Evolutionary conservation across 2,113 vertebrate species (phyloP).

Genomic region (Larimichthys polyactis): DNA sequence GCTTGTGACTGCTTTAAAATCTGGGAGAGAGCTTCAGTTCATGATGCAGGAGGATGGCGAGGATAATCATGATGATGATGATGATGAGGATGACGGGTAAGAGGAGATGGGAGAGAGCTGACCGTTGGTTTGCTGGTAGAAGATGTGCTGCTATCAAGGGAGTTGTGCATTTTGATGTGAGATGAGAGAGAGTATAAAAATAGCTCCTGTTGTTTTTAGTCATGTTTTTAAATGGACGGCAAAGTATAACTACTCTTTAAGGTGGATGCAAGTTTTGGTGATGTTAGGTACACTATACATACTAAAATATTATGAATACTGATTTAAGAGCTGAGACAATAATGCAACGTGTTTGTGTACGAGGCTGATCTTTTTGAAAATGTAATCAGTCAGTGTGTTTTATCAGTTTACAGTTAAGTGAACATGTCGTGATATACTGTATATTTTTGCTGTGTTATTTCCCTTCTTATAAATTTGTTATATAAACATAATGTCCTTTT

Average conservation of each 20-base stretch:
- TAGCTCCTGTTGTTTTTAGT: constrained; percentile 50
- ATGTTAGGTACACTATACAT: not conserved
- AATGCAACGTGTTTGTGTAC: not conserved
- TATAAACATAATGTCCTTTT: not conserved
- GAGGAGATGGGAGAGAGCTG: constrained; percentile 15
- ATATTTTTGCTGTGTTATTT: not conserved
- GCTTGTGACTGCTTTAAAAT: constrained; percentile 57
- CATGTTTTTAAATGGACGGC: not conserved
- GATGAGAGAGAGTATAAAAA: constrained; percentile 3
- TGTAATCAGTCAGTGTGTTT: not conserved
- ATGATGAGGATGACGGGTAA: constrained; percentile 40
- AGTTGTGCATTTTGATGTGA: constrained; percentile 18
- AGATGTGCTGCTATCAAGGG: not conserved
- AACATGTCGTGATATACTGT: not conserved
- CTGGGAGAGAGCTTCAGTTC: constrained; percentile 21
- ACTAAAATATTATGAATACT: not conserved
- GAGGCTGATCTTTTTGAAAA: not conserved
- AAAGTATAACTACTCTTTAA: not conserved
- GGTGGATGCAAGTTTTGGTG: not conserved
- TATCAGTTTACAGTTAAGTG: not conserved
- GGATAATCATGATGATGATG: not conserved
- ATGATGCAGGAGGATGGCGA: constrained; percentile 5
- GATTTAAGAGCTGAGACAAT: not conserved
- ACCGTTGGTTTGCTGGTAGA: not conserved
- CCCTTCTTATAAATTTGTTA: not conserved